Conservation (phyloP, 2,888 invertebrate species). For the Odontothrips loti region DNA sequence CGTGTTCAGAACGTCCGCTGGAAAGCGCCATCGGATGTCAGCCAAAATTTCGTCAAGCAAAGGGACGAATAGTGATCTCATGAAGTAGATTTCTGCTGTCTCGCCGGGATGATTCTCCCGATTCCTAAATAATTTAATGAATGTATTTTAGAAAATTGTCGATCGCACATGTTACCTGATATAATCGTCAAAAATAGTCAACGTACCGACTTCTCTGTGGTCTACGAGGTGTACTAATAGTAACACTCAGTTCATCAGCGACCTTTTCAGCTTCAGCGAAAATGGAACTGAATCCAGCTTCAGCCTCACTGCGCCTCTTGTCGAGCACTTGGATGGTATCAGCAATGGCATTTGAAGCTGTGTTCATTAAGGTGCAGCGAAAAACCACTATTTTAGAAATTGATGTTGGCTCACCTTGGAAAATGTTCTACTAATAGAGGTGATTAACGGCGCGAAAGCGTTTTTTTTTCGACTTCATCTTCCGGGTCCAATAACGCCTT, state of each 20-base stretch:
- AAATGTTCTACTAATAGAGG: no score
- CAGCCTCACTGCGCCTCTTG: conserved; percentile 39
- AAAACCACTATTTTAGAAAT: no score
- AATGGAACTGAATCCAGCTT: conserved; percentile 38
- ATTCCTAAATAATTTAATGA: conserved; percentile 31
- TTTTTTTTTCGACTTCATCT: no score
- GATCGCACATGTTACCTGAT: no score
- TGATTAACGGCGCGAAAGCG: no score
- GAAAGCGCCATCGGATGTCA: conserved; percentile 38
- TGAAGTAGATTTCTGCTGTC: conserved; percentile 38
- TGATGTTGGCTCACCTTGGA: no score
- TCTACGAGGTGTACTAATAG: conserved; percentile 39
- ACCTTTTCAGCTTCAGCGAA: conserved; percentile 39
- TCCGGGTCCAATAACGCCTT: no score
- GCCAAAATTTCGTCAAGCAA: conserved; percentile 40
- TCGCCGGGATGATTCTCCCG: conserved; percentile 37
- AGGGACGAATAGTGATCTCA: conserved; percentile 40
- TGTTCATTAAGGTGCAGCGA: no score
- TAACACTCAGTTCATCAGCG: conserved; percentile 40
- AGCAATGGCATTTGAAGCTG: conserved; percentile 39
- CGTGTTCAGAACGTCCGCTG: conserved; percentile 37
- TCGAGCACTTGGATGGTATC: conserved; percentile 39
- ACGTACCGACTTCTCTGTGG: conserved; percentile 35
- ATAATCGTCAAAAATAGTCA: not conserved
- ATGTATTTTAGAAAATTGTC: no score